Percentiles rank a stretch among this genome's conserved stretches.
These are phyloP conservation scores for Boloria euphrosyne DNA, from an alignment of 2,888 invertebrate genomes.

Conservation along the genomic window DNA sequence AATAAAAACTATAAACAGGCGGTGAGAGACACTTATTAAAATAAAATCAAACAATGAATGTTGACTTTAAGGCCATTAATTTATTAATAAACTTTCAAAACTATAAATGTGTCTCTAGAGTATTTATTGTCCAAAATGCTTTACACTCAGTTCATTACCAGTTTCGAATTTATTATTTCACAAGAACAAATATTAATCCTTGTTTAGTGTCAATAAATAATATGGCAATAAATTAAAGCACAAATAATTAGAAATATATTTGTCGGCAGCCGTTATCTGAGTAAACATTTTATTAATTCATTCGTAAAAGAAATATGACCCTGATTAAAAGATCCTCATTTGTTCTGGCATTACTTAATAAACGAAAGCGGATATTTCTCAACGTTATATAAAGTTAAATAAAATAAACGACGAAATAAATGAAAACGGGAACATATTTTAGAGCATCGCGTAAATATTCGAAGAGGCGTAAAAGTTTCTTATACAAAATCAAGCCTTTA, in stretches of 20 bases:
- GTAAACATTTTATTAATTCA: constrained; percentile 27
- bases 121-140: constrained; percentile 5
- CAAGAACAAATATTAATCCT: constrained; percentile 10
- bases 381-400: constrained; percentile 12
- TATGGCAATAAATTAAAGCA: constrained; percentile 17
- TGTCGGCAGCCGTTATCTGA: constrained; percentile 25
- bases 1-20: too few species aligned
- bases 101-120: background rate
- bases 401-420: constrained; percentile 22
- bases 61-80: too few species aligned
- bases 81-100: background rate
- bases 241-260: constrained; percentile 6
- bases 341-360: constrained; percentile 34
- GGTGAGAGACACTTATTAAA: too few species aligned
- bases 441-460: constrained; percentile 52
- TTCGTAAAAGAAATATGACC: constrained; percentile 33
- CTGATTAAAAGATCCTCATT: constrained; percentile 34
- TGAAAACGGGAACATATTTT: constrained; percentile 49
- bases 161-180: constrained; percentile 11
- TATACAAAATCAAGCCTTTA: constrained; percentile 49
- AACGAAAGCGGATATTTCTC: constrained; percentile 32
- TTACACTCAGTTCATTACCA: constrained; percentile 5
- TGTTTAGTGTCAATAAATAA: constrained; percentile 21
- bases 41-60: too few species aligned
- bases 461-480: constrained; percentile 50